Evolutionary conservation across 2,113 vertebrate species (phyloP), one percentile per base, ranked within the genome.

Genomic region (Acrocephalus kingi): DNA sequence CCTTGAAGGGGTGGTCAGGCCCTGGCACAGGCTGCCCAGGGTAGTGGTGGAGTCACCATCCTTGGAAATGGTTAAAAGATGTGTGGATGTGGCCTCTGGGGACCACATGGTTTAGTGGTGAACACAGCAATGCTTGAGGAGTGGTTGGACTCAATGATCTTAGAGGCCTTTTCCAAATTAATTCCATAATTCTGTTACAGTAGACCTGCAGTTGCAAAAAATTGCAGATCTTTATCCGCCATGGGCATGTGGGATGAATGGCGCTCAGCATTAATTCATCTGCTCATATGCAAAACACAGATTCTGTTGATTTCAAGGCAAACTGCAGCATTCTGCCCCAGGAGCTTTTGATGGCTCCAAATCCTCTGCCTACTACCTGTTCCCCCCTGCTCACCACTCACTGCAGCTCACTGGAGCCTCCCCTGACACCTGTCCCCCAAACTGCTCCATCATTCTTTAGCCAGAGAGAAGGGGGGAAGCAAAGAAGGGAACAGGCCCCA

Each of bases 401-500:
- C 14, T 43, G 30, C 11, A 9, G 49, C 33, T 33, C 33, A 77
- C 51, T 18, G 43, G 5, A 27, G 10, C 45, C 20, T 37, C 59
- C 68, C 58, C 80, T 59, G 39, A 13, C 48, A 17, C 33, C 17
- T 23, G n/a, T 76, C 31, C 71, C 52, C 37, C n/a, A 14, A 69
- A 39, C 14, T 25, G 14, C 49, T 54, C 64, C 14, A 37, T 45
- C 49, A 20, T 27, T 45, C 45, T 43, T 56, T 0, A 49, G 18
- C 31, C 58, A 59, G 48, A 0, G 0, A 33, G 62, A 62, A 43
- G 10, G 27, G 49, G 46, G 45, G 59, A 41, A 37, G 54, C 54
- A 35, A n/a, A 76, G 41, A 21, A 28, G 22, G 58, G 25, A 16
- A 13, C 35, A n/a, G 27, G 14, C 15, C 41, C 19, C 0, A 0